Evolutionary conservation across 2,113 vertebrate genomes (phyloP), one percentile per base, ranked within the genome.

Genomic region (Bos indicus): DNA sequence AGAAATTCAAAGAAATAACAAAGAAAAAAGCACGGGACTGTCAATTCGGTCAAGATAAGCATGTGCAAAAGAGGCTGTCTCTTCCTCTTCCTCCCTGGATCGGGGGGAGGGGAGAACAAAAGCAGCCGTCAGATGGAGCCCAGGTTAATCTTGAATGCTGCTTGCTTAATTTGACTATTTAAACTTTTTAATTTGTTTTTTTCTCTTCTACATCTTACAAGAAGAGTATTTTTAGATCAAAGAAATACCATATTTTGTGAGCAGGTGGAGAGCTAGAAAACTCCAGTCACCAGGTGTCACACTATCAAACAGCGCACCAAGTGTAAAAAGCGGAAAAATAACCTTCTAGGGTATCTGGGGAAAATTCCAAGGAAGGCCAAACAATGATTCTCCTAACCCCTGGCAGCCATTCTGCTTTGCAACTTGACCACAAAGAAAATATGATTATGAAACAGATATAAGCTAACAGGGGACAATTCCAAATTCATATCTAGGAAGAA

Each of bases 261-360:
- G 95, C 98, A 98, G 97, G 96, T 98, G 97, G 98, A 91, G 7
- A 98, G 80, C 86, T 96, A 96, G 95, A 97, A 98, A 97, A 97
- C 94, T 97, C 93, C 93, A 96, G 64, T 98, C 96, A 95, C 94
- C 98, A 98, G 98, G 96, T 98, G 97, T 93, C 95, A 97, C 87
- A 91, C 94, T 97, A 96, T 81, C 94, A 94, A 97, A 95, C 97
- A 96, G 59, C 60, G 60, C 90, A 83, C 85, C 95, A 97, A 97
- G 96, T 98, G 89, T 97, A 94, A 90, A 96, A 97, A 94, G 94
- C 64, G 40, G 94, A 89, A 97, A 96, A 98, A 89, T 97, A 96
- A 97, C 91, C 94, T 97, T 86, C 91, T 71, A 97, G 91, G 30
- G 86, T 83, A 91, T 56, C 91, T 89, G 91, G 89, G 91, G 97